Percentiles rank a stretch among this genome's conserved stretches.
phyloP scores from a whole-genome alignment of 2,888 invertebrate species.

The Rhorus exstirpatorius region DNA sequence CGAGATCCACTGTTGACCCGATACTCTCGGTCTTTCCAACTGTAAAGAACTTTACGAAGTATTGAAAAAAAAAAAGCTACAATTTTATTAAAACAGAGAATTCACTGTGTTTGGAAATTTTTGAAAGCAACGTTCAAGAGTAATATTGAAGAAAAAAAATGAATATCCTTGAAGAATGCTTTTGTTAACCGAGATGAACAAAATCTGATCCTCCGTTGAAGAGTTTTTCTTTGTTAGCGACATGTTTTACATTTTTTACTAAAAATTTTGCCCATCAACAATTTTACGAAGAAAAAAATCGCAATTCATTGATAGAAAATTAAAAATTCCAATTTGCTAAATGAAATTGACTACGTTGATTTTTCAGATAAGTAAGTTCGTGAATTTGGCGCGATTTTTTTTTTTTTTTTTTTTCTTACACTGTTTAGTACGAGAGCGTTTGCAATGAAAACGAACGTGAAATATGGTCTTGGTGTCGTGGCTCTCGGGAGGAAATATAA shows the following conservation, averaged over 20 bases:
- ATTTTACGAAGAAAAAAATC: too few species aligned
- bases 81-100: background rate
- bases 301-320: too few species aligned
- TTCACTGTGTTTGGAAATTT: background rate
- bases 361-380: too few species aligned
- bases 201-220: background rate
- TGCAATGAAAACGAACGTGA: conserved; percentile 11
- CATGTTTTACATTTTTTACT: too few species aligned
- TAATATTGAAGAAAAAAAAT: background rate
- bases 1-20: conserved; percentile 48
- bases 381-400: background rate
- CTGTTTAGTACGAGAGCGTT: background rate
- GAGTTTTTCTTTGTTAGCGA: background rate
- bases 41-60: conserved; percentile 5
- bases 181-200: background rate
- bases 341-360: too few species aligned
- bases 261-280: too few species aligned
- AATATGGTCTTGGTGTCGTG: conserved; percentile 43
- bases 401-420: background rate
- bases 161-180: background rate
- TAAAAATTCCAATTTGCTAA: too few species aligned
- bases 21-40: conserved; percentile 32
- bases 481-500: conserved; percentile 76
- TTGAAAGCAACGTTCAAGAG: background rate
- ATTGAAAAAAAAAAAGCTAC: background rate